Base-by-base conservation (phyloP, 2,797 vertebrate species). In the Acridotheres tristis region DNA sequence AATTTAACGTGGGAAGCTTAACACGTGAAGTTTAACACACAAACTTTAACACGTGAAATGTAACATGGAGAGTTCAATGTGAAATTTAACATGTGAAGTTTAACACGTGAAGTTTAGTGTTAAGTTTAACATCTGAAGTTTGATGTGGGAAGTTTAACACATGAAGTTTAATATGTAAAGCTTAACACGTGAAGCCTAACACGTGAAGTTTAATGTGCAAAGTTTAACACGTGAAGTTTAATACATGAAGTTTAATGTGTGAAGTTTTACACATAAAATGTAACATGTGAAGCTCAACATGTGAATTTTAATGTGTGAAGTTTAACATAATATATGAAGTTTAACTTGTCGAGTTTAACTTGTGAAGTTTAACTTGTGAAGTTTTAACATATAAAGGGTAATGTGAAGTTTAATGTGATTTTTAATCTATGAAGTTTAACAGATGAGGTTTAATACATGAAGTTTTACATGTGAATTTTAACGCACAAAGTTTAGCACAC, bases 221-320 rank as follows among this genome's bases (percentile, higher is more conserved):
- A 30, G 1, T 23, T 61, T 10, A 4, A 26, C 1, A 1, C 3
- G 2, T 3, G 7, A 43, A 32, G 21, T 40, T 53, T 18, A 15
- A 40, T 4, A 3, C 3, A 3, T 10, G 9, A 53, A 21, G 10
- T 55, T 71, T 34, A 42, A 34, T 16, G 5, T 34, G 19, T 14
- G 5, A 9, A 27, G 6, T 71, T 26, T 14, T 25, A 32, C 12
- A 47, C 12, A 7, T 6, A 4, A 34, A 57, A 3, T 13, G 40
- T 40, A 40, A 40, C 38, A 40, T 40, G 8, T 45, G 88, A 59
- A 38, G 21, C 69, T 73, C 43, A 81, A 47, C 30, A 5, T 1
- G 8, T 4, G 8, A 61, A 8, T 9, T 17, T 62, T 22, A 8
- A 71, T 23, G 20, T 3, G 0, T 9, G 7, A 55, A 19, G 13